Evolutionary conservation across 2,888 invertebrate species (phyloP).

Genomic region (Pristionchus mayeri): DNA sequence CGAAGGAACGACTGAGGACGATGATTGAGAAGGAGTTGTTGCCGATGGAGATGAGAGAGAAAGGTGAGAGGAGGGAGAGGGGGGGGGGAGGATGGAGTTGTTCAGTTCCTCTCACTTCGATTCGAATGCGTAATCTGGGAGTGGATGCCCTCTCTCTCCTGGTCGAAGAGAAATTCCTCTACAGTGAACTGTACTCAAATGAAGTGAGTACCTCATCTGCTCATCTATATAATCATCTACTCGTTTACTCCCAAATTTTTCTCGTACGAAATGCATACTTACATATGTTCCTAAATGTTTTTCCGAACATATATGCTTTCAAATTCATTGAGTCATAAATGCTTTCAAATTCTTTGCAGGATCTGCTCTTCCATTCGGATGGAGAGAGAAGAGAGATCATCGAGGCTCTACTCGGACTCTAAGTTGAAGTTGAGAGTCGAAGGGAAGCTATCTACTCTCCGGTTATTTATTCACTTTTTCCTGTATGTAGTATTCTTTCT

Average conservation of each 20-base stretch:
- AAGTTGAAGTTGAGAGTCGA: background rate
- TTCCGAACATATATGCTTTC: no score
- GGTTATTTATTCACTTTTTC: background rate
- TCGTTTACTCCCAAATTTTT: no score
- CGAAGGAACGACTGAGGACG: background rate
- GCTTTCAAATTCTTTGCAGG: no score
- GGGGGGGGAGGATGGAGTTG: background rate
- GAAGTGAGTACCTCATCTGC: background rate
- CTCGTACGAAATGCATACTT: no score
- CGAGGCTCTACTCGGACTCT: background rate
- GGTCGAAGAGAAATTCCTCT: background rate
- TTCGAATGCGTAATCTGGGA: conserved; percentile 19
- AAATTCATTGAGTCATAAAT: no score
- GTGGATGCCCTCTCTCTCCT: background rate
- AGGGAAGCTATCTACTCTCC: no score
- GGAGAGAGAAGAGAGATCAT: background rate
- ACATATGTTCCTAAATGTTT: no score
- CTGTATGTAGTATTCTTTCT: background rate
- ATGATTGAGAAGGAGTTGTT: conserved; percentile 11
- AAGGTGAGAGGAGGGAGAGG: background rate
- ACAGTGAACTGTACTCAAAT: background rate
- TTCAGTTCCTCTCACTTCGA: background rate
- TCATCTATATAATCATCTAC: no score
- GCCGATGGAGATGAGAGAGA: background rate
- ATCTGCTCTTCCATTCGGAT: conserved; percentile 16